Conservation (phyloP, 2,113 vertebrate genomes). For the Natator depressus region DNA sequence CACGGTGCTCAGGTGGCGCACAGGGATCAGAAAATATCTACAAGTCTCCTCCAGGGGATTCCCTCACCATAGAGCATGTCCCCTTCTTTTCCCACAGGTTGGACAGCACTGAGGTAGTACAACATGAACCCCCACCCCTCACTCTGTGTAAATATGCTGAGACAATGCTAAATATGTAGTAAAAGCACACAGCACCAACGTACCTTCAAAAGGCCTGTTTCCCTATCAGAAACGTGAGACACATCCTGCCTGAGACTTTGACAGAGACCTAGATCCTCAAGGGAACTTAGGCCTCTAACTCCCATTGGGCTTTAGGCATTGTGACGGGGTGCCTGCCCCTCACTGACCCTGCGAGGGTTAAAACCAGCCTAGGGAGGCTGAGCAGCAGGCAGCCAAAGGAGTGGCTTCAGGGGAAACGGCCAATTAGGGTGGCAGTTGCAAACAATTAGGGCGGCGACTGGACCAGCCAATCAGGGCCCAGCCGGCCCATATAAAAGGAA, state of each 20-base stretch:
- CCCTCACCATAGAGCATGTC: neutral
- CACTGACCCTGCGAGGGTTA: too few species aligned
- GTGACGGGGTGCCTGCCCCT: too few species aligned
- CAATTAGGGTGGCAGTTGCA: too few species aligned
- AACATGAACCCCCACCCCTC: neutral
- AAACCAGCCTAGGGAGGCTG: too few species aligned
- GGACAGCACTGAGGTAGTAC: neutral
- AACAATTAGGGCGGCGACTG: too few species aligned
- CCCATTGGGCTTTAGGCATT: neutral
- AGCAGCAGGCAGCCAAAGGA: too few species aligned
- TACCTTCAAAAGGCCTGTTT: neutral
- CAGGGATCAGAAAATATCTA: neutral
- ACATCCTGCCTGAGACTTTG: neutral
- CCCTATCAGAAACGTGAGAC: neutral
- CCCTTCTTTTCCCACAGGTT: neutral
- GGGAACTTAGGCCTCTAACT: neutral
- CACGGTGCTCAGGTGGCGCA: neutral
- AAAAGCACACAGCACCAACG: neutral
- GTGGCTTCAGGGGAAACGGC: too few species aligned
- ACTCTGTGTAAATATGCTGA: neutral
- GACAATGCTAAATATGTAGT: neutral
- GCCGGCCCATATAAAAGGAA: too few species aligned
- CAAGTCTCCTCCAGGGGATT: neutral
- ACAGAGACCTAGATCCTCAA: neutral
- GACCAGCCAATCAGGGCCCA: too few species aligned